Percentiles rank a stretch among this genome's conserved stretches.
Evolutionary conservation across 1,140 invertebrate genomes (phyloP).

Genomic region (Hormaphis cornu): DNA sequence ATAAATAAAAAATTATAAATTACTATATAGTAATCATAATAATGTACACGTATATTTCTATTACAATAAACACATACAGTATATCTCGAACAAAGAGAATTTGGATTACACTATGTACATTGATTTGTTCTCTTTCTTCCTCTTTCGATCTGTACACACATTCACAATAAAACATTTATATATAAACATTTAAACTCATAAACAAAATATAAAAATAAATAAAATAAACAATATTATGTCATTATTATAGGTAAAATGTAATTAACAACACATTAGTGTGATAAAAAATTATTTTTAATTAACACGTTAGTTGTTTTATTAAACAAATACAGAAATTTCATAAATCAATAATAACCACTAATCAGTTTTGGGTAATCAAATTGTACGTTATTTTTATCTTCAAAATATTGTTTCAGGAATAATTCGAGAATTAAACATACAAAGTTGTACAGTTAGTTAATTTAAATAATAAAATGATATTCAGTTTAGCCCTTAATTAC

Average conservation of each 20-base stretch:
- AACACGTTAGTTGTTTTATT: neutral
- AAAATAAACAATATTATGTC: neutral
- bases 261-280: neutral
- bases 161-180: neutral
- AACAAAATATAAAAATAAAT: conserved; percentile 24
- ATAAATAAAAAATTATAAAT: conserved; percentile 7
- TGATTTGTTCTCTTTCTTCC: neutral
- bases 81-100: no score
- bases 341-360: no score
- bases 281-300: neutral
- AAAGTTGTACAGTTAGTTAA: no score
- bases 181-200: neutral
- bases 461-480: no score
- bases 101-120: neutral
- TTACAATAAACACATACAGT: conserved; percentile 11
- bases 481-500: no score
- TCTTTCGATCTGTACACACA: neutral
- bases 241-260: conserved; percentile 2
- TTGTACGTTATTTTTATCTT: no score
- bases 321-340: neutral
- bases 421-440: no score
- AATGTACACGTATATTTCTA: neutral
- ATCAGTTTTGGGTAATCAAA: no score
- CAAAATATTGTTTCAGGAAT: no score
- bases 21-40: neutral